phyloP scores from a whole-genome alignment of 2,888 invertebrate genomes.

The Volucella bombylans region DNA sequence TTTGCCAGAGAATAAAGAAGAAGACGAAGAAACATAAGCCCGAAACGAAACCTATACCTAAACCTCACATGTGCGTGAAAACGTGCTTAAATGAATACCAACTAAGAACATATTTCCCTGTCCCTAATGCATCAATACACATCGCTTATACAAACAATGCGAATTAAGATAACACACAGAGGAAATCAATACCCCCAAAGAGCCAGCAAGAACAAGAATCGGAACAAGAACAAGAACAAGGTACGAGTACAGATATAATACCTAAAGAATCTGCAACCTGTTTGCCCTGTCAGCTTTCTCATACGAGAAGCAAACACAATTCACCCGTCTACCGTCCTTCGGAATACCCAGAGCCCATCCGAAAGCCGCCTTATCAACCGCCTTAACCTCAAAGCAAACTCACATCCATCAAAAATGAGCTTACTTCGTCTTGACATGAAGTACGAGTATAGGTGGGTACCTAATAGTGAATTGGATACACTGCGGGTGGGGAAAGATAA shows the following conservation, averaged over 20 bases:
- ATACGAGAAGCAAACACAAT: slow-evolving; percentile 28
- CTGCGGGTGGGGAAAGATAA: slow-evolving; percentile 56
- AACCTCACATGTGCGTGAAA: slow-evolving; percentile 28
- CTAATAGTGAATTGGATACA: slow-evolving; percentile 51
- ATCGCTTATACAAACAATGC: slow-evolving; percentile 51
- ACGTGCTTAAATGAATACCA: slow-evolving; percentile 62
- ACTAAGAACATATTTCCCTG: slow-evolving; percentile 52
- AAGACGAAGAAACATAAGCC: no score
- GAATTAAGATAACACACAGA: slow-evolving; percentile 60
- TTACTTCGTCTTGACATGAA: slow-evolving; percentile 57
- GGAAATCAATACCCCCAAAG: slow-evolving; percentile 43
- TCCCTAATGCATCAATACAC: slow-evolving; percentile 60
- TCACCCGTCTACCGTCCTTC: neutral
- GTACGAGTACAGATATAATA: neutral
- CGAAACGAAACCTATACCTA: no score
- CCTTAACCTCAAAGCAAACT: slow-evolving; percentile 65
- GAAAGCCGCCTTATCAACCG: slow-evolving; percentile 47
- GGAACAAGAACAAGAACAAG: no score
- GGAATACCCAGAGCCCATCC: slow-evolving; percentile 10
- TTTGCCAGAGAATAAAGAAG: slow-evolving; percentile 1
- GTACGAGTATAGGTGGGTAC: slow-evolving; percentile 37
- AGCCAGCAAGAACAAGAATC: neutral
- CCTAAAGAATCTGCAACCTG: slow-evolving; percentile 48
- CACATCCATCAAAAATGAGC: slow-evolving; percentile 72
- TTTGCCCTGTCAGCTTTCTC: slow-evolving; percentile 57